phyloP scores from a whole-genome alignment of 1,140 invertebrate genomes.

The Philaenus spumarius region DNA sequence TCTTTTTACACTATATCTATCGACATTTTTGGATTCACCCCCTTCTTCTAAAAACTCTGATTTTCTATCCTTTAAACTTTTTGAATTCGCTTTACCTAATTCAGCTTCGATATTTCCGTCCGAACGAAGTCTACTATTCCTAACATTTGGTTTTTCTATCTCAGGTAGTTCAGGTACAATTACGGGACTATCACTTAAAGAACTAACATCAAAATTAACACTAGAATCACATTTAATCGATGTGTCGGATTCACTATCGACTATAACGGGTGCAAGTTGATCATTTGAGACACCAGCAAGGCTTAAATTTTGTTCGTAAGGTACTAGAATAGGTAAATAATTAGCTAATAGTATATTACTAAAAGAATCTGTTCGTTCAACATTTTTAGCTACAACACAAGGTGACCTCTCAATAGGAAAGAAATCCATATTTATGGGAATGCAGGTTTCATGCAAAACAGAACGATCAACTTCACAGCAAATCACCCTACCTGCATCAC shows the following conservation, averaged over 20 bases:
- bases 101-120: slow-evolving; percentile 13
- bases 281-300: too few relatives aligned
- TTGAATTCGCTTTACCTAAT: not conserved
- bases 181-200: too few relatives aligned
- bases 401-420: not conserved
- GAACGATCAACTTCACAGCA: slow-evolving; percentile 44
- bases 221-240: not conserved
- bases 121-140: slow-evolving; percentile 6
- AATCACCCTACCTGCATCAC: slow-evolving; percentile 69
- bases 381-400: not conserved
- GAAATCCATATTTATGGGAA: not conserved
- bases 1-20: slow-evolving; percentile 27
- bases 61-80: too few relatives aligned
- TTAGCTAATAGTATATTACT: not conserved
- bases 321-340: too few relatives aligned
- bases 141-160: too few relatives aligned
- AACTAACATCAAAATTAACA: not conserved
- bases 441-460: slow-evolving; percentile 1
- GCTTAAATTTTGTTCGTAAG: not conserved
- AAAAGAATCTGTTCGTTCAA: slow-evolving; percentile 10
- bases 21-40: slow-evolving; percentile 8
- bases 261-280: not conserved
- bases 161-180: too few relatives aligned
- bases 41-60: not conserved
- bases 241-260: not conserved